Conservation (phyloP, 1,140 invertebrate species). For the Leptopilina boulardi region DNA sequence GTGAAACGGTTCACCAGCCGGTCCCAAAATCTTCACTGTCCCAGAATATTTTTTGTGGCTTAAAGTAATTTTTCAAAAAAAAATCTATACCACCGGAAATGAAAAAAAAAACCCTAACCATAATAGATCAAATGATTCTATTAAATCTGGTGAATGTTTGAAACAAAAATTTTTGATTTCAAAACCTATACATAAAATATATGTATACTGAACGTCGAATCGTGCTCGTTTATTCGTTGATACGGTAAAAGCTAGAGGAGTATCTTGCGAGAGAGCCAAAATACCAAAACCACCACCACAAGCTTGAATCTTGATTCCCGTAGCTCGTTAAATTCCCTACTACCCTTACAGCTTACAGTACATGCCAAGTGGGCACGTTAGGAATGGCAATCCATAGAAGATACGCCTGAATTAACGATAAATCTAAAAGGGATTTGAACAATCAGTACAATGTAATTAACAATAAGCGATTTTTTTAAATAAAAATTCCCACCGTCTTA, state of each 20-base stretch:
- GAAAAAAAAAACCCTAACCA: too few species aligned
- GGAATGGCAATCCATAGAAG: slow-evolving; percentile 17
- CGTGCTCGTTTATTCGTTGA: slow-evolving; percentile 67
- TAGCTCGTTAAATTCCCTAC: slow-evolving; percentile 49
- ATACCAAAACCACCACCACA: slow-evolving; percentile 2
- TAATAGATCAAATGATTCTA: too few species aligned
- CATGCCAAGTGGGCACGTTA: slow-evolving; percentile 8
- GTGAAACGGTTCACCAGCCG: too few species aligned
- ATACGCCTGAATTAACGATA: neutral
- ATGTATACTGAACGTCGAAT: neutral
- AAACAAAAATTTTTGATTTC: slow-evolving; percentile 48
- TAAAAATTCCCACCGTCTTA: neutral
- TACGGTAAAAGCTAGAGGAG: slow-evolving; percentile 68
- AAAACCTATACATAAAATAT: too few species aligned
- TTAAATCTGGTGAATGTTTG: neutral
- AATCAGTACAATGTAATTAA: neutral
- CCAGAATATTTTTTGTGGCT: too few species aligned
- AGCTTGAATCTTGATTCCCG: slow-evolving; percentile 47
- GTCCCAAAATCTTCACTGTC: too few species aligned
- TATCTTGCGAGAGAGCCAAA: slow-evolving; percentile 59
- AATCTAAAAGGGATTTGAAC: neutral
- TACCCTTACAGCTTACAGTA: slow-evolving; percentile 10
- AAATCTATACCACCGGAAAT: too few species aligned
- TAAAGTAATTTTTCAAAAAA: too few species aligned
- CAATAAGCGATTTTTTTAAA: neutral